phyloP scores from a whole-genome alignment of 2,113 vertebrate species.

The Ondatra zibethicus region DNA sequence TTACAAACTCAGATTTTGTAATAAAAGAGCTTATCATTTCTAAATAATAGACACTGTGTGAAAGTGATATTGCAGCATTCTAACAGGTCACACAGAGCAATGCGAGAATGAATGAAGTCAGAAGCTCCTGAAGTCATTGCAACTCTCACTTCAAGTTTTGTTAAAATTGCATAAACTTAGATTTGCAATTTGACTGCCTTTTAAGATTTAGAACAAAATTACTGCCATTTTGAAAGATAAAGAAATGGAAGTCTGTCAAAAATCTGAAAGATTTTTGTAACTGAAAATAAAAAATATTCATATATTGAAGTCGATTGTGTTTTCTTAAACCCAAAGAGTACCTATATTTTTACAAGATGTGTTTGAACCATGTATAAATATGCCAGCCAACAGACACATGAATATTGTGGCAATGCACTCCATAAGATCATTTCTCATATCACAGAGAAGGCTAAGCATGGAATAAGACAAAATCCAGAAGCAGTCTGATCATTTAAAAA shows the following conservation, averaged over 20 bases:
- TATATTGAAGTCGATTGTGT: not conserved
- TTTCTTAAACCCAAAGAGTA: constrained; percentile 52
- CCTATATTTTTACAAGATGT: constrained; percentile 30
- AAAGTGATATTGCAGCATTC: not conserved
- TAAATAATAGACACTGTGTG: not conserved
- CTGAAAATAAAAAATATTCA: constrained; percentile 14
- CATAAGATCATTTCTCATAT: constrained; percentile 54
- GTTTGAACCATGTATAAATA: constrained; percentile 49
- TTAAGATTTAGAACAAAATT: not conserved
- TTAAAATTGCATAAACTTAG: not conserved
- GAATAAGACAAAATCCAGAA: constrained; percentile 77
- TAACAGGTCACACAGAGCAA: not conserved
- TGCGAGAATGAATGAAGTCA: not conserved
- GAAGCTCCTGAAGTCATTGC: constrained; percentile 1
- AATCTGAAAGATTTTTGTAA: not conserved
- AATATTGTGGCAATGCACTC: not conserved
- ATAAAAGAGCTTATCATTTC: not conserved
- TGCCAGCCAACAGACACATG: not conserved
- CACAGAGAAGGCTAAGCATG: constrained; percentile 35
- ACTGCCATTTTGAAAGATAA: not conserved
- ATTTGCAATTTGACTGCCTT: not conserved
- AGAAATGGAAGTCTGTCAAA: not conserved
- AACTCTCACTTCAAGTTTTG: not conserved
- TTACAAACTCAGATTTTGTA: not conserved
- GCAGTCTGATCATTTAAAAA: constrained; percentile 76